A percentile compares a stretch with the other conserved stretches of the same genome.
phyloP scores from a whole-genome alignment of 2,797 vertebrate species.

The Pangasius macronema region DNA sequence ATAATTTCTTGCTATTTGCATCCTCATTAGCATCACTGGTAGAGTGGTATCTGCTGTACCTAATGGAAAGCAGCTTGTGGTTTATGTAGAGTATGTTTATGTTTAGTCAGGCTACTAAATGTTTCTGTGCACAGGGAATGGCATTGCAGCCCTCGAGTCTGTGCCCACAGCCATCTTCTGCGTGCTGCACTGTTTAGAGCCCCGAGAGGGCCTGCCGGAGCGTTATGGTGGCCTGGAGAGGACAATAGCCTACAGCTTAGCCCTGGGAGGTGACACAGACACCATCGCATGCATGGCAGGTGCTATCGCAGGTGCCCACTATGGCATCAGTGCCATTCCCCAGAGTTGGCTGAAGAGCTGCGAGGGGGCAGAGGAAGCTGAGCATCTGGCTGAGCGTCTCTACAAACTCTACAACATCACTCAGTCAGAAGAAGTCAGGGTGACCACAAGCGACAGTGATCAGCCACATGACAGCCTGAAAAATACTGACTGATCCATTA shows the following conservation, averaged over 20 bases:
- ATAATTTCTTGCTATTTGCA: not conserved
- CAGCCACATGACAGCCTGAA: constrained; percentile 35
- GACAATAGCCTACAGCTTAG: constrained; percentile 92
- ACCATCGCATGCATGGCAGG: constrained; percentile 99
- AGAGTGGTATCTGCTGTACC: not conserved
- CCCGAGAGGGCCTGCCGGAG: constrained; percentile 84
- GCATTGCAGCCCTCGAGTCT: constrained; percentile 91
- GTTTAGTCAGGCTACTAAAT: not conserved
- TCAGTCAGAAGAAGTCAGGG: constrained; percentile 56
- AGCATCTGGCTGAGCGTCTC: constrained; percentile 80
- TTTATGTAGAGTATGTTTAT: not conserved
- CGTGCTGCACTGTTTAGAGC: constrained; percentile 90
- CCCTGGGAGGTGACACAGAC: constrained; percentile 96
- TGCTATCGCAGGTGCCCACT: constrained; percentile 95
- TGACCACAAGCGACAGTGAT: constrained; percentile 29
- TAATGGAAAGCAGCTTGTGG: not conserved
- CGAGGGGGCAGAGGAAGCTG: constrained; percentile 86
- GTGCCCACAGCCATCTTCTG: constrained; percentile 98
- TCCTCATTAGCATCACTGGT: not conserved
- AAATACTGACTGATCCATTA: constrained; percentile 42
- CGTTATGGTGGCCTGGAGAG: constrained; percentile 85
- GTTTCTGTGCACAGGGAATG: constrained; percentile 82
- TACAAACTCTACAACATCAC: constrained; percentile 81
- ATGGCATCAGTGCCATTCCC: constrained; percentile 86
- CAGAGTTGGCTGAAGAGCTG: constrained; percentile 87